phyloP scores from a whole-genome alignment of 2,888 invertebrate species.

The Brachypalpus laphriformis region DNA sequence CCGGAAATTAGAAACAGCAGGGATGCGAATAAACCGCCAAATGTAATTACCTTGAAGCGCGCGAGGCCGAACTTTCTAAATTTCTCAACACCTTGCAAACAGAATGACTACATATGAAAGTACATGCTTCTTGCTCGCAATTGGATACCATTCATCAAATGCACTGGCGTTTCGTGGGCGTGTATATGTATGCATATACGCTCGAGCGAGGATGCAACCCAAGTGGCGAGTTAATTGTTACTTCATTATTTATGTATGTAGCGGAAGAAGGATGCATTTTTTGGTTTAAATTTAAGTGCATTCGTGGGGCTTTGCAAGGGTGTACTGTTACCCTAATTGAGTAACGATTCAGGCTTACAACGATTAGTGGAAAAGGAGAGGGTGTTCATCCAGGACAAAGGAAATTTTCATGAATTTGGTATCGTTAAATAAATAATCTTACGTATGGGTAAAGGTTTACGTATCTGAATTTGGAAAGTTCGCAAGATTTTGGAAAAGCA shows the following conservation, averaged over 20 bases:
- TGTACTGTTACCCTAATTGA: conserved; percentile 17
- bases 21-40: conserved; percentile 43
- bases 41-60: conserved; percentile 42
- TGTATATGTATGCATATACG: no score
- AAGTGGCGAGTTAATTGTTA: conserved; percentile 45
- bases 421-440: conserved; percentile 22
- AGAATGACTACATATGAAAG: background rate
- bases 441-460: background rate
- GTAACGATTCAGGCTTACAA: background rate
- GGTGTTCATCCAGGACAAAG: background rate
- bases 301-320: background rate
- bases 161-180: conserved; percentile 4
- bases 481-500: background rate
- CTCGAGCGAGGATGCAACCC: background rate
- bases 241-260: conserved; percentile 11
- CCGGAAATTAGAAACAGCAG: conserved; percentile 40
- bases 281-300: conserved; percentile 11
- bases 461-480: background rate
- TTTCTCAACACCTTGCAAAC: conserved; percentile 28
- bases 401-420: conserved; percentile 13
- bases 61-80: conserved; percentile 14
- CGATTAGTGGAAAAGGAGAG: background rate
- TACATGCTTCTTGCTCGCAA: background rate
- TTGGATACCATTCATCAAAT: conserved; percentile 31
- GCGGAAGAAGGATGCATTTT: background rate